Base-by-base conservation (phyloP, 2,797 vertebrate species). In the Channa striata region DNA sequence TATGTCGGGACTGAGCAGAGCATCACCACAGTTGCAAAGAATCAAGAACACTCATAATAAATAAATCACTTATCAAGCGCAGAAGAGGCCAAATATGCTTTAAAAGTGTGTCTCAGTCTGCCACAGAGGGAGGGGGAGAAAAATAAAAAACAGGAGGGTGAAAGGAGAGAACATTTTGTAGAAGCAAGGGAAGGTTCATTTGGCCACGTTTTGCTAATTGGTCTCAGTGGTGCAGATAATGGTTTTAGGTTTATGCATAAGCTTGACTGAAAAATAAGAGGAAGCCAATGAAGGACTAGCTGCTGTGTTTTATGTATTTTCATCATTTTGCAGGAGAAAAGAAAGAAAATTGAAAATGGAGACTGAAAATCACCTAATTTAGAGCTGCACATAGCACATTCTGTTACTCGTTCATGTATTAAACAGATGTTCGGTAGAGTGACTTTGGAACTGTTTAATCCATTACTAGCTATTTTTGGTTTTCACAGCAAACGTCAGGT, bases 141-240 rank as follows among this genome's bases (percentile, higher is more conserved):
- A 60, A 61, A 60, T 19, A n/a, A 40, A 25, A 5, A 44, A 37
- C 12, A 64, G 42, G 48, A 53, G 61, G 54, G 54, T 48, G 47
- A 44, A 62, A 52, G 21, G 40, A 75, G 68, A 63, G 68, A 84
- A 54, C 74, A 67, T 58, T 71, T 67, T 69, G 48, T 74, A 68
- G 83, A 84, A 77, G 69, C 63, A 33, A 78, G 40, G 50, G 21
- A 63, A 63, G 47, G 70, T 78, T 90, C 88, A 72, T 82, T 90
- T 84, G 76, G 73, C 77, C 60, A 59, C 21, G 21, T 84, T 81
- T 59, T 25, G 69, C 81, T 90, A 90, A 91, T 78, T 90, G 85
- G 86, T 85, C 88, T 89, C 86, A 50, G 59, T 54, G 81, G 89
- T 76, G 77, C 80, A 49, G 74, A 83, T 90, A 90, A 92, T 89